Conservation (phyloP, 1,140 invertebrate genomes). For the Tetramorium alpestre region DNA sequence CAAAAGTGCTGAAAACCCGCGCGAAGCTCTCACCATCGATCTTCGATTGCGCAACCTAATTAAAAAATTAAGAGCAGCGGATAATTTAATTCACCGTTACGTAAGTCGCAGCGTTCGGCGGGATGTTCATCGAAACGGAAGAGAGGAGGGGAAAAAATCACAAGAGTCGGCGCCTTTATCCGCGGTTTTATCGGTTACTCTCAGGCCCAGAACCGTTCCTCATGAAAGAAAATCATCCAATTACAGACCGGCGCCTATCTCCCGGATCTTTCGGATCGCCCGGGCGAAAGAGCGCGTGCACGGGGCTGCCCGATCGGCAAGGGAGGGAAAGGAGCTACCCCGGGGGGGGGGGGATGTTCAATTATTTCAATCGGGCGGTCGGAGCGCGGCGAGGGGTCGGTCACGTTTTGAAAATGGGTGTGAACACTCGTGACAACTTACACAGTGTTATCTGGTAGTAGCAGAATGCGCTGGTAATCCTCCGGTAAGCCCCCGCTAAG, state of each 20-base stretch:
- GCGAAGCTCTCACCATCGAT: background rate
- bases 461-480: constrained; percentile 84
- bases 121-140: background rate
- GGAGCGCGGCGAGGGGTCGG: constrained; percentile 59
- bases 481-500: constrained; percentile 81
- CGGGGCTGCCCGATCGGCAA: constrained; percentile 44
- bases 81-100: constrained; percentile 35
- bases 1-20: background rate
- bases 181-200: constrained; percentile 76
- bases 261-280: constrained; percentile 69
- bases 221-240: constrained; percentile 85
- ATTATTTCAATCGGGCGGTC: constrained; percentile 77
- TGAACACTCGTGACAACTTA: constrained; percentile 83
- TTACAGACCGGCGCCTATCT: constrained; percentile 78
- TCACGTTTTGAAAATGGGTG: constrained; percentile 68
- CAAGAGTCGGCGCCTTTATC: constrained; percentile 58
- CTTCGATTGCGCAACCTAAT: constrained; percentile 37
- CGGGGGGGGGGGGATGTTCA: constrained; percentile 66
- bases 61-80: constrained; percentile 51
- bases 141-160: constrained; percentile 50
- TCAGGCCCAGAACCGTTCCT: constrained; percentile 78
- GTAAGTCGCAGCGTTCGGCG: constrained; percentile 1
- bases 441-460: constrained; percentile 84
- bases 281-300: constrained; percentile 48
- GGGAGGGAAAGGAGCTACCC: constrained; percentile 55